Evolutionary conservation across 2,888 invertebrate species (phyloP).

Genomic region (Hipparchia semele): DNA sequence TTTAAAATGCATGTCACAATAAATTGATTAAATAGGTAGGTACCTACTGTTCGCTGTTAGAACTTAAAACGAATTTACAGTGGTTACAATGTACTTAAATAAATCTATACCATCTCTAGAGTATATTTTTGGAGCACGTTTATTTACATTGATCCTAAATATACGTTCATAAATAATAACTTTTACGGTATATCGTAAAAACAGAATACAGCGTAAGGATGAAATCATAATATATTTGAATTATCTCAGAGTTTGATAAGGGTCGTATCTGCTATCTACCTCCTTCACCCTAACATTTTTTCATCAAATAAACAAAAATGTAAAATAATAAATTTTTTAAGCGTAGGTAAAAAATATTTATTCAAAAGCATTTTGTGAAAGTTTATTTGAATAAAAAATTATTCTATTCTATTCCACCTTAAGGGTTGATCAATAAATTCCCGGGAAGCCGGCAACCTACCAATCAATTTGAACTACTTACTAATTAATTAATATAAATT

Average conservation of each 20-base stretch:
- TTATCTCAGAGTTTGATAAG: not conserved
- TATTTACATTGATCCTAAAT: not conserved
- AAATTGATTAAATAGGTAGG: too few species aligned
- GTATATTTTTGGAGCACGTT: slow-evolving; percentile 1
- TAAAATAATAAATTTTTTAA: not conserved
- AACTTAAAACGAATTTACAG: too few species aligned
- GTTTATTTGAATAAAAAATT: too few species aligned
- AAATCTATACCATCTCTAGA: not conserved
- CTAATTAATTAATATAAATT: too few species aligned
- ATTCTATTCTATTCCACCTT: too few species aligned
- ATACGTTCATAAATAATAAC: not conserved
- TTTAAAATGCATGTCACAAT: too few species aligned
- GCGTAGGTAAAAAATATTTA: not conserved
- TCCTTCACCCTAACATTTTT: not conserved
- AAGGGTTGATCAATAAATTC: too few species aligned
- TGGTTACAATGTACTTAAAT: not conserved
- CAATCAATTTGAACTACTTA: too few species aligned
- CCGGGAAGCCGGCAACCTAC: too few species aligned
- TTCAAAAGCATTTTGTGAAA: not conserved
- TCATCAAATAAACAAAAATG: not conserved
- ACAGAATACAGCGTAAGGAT: not conserved
- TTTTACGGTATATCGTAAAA: slow-evolving; percentile 13
- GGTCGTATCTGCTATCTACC: not conserved
- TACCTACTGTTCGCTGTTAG: too few species aligned
- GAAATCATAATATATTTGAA: not conserved